Conservation (phyloP, 2,888 invertebrate genomes). For the Trachelus iudaicus region DNA sequence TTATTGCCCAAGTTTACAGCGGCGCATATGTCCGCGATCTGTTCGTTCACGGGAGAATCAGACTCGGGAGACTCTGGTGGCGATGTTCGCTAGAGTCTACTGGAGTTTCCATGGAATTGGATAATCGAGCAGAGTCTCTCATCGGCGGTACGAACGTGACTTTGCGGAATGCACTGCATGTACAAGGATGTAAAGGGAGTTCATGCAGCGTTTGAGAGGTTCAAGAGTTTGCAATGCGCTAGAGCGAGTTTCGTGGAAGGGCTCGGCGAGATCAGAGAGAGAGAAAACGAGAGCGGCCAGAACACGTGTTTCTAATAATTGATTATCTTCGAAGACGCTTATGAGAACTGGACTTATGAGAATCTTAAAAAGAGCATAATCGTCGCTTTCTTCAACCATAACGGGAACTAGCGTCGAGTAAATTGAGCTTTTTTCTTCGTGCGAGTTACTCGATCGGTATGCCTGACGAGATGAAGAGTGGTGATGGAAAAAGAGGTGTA, state of each 20-base stretch:
- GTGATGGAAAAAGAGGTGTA: background rate
- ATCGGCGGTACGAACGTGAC: too few relatives aligned
- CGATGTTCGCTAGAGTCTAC: too few relatives aligned
- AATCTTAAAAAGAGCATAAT: slow-evolving; percentile 55
- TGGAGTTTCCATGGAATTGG: too few relatives aligned
- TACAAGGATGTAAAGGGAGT: too few relatives aligned
- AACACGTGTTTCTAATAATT: slow-evolving; percentile 61
- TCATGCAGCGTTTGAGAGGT: too few relatives aligned
- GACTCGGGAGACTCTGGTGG: too few relatives aligned
- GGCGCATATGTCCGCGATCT: slow-evolving; percentile 24
- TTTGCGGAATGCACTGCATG: too few relatives aligned
- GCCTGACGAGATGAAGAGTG: background rate
- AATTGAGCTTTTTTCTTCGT: background rate
- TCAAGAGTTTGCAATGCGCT: slow-evolving; percentile 32
- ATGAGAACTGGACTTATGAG: slow-evolving; percentile 45
- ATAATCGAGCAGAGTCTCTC: too few relatives aligned
- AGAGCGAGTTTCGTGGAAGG: slow-evolving; percentile 49
- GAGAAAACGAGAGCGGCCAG: background rate
- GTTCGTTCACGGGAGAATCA: slow-evolving; percentile 10
- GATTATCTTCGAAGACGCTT: slow-evolving; percentile 53
- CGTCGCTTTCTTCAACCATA: slow-evolving; percentile 45
- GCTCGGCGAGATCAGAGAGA: slow-evolving; percentile 54
- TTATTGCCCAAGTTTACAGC: slow-evolving; percentile 60
- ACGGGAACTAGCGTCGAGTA: background rate
- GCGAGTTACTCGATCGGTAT: background rate